Conservation (phyloP, 2,797 vertebrate genomes). For the Esox lucius region DNA sequence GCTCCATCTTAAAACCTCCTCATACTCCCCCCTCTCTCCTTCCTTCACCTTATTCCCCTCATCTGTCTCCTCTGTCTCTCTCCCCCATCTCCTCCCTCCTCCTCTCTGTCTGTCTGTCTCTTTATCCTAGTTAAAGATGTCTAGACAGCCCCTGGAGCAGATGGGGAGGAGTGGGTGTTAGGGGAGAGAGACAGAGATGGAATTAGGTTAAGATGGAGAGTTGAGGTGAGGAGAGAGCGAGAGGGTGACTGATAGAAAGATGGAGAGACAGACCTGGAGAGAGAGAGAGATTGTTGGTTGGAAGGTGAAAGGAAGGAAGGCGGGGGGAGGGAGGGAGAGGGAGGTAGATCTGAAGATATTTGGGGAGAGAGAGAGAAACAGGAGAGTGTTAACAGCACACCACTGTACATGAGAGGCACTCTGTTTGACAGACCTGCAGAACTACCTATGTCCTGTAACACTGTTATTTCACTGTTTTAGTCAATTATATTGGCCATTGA, state of each 20-base stretch:
- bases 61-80: neutral
- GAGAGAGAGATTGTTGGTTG: slow-evolving; percentile 22
- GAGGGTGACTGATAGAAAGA: neutral
- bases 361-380: slow-evolving; percentile 11
- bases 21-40: slow-evolving; percentile 4
- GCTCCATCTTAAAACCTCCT: slow-evolving; percentile 39
- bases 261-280: slow-evolving; percentile 5
- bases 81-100: neutral
- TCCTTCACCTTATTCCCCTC: neutral
- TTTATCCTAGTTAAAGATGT: slow-evolving; percentile 28
- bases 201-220: slow-evolving; percentile 41
- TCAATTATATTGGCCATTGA: too few species aligned
- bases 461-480: too few species aligned
- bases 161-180: slow-evolving; percentile 36
- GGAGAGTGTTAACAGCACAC: neutral
- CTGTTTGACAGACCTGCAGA: too few species aligned
- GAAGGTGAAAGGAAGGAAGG: neutral
- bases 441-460: too few species aligned
- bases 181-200: slow-evolving; percentile 29
- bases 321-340: neutral
- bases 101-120: neutral
- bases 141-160: slow-evolving; percentile 61
- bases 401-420: too few species aligned
- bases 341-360: slow-evolving; percentile 20
- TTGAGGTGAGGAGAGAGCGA: slow-evolving; percentile 38